Percentiles rank a stretch among this genome's conserved stretches.
Evolutionary conservation across 2,797 vertebrate species (phyloP).

Genomic region (Periophthalmus magnuspinnatus): DNA sequence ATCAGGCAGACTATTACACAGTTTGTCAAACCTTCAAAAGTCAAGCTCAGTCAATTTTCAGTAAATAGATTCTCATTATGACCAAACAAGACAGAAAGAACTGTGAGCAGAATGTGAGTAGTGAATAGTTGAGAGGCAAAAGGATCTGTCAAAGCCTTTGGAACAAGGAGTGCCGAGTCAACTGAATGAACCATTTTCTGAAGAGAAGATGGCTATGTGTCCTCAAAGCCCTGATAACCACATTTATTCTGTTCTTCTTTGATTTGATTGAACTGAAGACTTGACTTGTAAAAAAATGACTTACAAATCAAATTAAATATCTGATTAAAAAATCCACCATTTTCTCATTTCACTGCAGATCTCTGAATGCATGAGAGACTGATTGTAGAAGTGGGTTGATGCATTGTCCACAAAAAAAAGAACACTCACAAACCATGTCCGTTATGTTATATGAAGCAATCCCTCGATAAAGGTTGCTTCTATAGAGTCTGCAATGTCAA

Average conservation of each 20-base stretch:
- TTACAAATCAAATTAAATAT: slow-evolving; percentile 63
- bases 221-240: slow-evolving; percentile 45
- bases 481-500: no score
- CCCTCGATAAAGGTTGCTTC: no score
- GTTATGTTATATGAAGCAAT: no score
- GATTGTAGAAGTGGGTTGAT: slow-evolving; percentile 54
- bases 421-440: no score
- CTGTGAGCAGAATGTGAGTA: not conserved
- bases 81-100: not conserved
- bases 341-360: slow-evolving; percentile 23
- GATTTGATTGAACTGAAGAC: slow-evolving; percentile 49
- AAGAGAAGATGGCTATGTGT: slow-evolving; percentile 19
- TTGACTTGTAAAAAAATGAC: slow-evolving; percentile 31
- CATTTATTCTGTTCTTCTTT: slow-evolving; percentile 38
- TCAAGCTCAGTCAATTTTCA: not conserved
- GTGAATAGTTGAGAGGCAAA: not conserved
- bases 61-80: slow-evolving; percentile 1
- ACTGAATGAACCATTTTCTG: slow-evolving; percentile 36
- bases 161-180: slow-evolving; percentile 21
- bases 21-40: not conserved
- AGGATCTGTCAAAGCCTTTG: slow-evolving; percentile 5
- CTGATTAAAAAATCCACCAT: slow-evolving; percentile 50
- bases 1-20: not conserved
- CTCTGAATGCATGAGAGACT: slow-evolving; percentile 36
- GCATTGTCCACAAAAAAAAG: not conserved